A percentile compares a stretch with the other conserved stretches of the same genome.
Conservation (phyloP, 2,113 vertebrate species). For the Dromas ardeola region DNA sequence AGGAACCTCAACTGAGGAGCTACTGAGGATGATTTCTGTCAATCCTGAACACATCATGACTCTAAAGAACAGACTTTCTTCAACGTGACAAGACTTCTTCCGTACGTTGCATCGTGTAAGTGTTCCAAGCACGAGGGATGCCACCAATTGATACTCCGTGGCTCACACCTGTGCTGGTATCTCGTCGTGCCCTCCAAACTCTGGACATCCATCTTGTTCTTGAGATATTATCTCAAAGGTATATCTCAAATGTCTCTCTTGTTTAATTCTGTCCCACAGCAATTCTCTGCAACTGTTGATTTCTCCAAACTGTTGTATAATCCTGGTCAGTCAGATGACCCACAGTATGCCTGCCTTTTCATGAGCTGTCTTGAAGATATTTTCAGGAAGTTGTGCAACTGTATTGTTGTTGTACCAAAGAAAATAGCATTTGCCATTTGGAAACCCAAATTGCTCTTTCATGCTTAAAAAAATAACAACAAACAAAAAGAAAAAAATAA, state of each 20-base stretch:
- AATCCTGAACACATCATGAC: not conserved
- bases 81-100: not conserved
- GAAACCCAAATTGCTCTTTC: not conserved
- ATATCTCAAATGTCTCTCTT: not conserved
- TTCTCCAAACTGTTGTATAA: not conserved
- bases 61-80: not conserved
- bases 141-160: not conserved
- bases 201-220: not conserved
- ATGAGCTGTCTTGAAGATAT: not conserved
- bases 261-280: not conserved
- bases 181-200: not conserved
- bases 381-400: not conserved
- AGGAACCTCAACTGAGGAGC: not conserved
- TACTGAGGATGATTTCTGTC: not conserved
- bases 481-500: not conserved
- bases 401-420: not conserved
- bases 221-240: not conserved
- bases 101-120: accelerated
- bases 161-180: not conserved
- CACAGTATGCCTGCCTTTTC: not conserved
- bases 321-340: not conserved
- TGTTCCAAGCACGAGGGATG: not conserved
- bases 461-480: not conserved
- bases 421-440: not conserved
- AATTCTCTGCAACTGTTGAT: not conserved